Evolutionary conservation across 2,797 vertebrate species (phyloP).

Genomic region (Peromyscus melanophrys): DNA sequence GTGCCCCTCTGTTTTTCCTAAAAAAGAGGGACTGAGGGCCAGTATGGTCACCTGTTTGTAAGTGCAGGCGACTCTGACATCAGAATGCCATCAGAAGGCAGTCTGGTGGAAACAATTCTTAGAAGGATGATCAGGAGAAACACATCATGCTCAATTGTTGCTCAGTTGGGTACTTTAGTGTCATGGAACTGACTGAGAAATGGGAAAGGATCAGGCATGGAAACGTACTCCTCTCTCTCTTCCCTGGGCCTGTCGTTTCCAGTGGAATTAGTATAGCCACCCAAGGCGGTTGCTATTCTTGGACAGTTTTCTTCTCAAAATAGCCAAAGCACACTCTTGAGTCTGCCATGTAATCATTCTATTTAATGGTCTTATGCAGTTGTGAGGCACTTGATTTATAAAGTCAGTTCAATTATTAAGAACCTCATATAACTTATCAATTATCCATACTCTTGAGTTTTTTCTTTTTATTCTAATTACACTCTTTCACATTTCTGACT

Average conservation of each 20-base stretch:
- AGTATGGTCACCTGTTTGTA: conserved; percentile 88
- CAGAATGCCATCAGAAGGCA: conserved; percentile 81
- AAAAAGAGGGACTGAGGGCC: conserved; percentile 89
- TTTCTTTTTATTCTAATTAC: neutral
- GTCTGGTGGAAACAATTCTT: conserved; percentile 71
- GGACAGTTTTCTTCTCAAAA: conserved; percentile 68
- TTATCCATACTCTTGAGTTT: conserved; percentile 60
- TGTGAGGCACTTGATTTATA: conserved; percentile 70
- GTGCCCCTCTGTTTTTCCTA: conserved; percentile 89
- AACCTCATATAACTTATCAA: conserved; percentile 66
- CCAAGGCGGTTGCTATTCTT: conserved; percentile 66
- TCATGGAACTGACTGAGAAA: conserved; percentile 79
- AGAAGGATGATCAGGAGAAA: conserved; percentile 88
- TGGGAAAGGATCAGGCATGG: conserved; percentile 83
- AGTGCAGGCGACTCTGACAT: conserved; percentile 82
- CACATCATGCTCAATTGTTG: conserved; percentile 92
- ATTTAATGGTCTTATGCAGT: conserved; percentile 58
- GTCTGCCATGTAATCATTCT: conserved; percentile 34
- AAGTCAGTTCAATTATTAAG: conserved; percentile 73
- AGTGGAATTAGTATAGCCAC: neutral
- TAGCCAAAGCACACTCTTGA: conserved; percentile 34
- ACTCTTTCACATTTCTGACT: conserved; percentile 62
- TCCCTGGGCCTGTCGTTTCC: conserved; percentile 59
- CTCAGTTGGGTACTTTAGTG: conserved; percentile 86
- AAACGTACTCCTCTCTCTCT: conserved; percentile 73